Evolutionary conservation across 2,113 vertebrate species (phyloP), one percentile per base, ranked within the genome.

Genomic region (Pachypanchax playfairii): DNA sequence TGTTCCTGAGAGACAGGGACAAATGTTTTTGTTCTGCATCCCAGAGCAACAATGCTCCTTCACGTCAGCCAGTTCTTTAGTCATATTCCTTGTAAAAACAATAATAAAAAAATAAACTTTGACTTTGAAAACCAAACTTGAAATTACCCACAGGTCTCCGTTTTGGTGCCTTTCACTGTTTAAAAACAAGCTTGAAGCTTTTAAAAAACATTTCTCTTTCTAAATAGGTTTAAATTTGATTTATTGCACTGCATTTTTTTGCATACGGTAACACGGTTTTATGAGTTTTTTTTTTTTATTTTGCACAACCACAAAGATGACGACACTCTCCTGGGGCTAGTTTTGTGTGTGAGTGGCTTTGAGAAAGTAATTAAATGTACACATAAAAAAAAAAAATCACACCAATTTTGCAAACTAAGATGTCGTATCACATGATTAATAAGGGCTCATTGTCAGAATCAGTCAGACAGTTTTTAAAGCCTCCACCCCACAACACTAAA

Each of bases 1-100:
- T 39, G 39, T 42, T n/a, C 59, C 26, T 73, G 75, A 71, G 25
- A 39, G 72, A 70, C 65, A n/a, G n/a, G 52, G 51, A 41, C 69
- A 62, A 62, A 65, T 25, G 15, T 26, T 47, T 74, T 58, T 64
- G 44, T 52, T 54, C 50, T 48, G 7, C 0, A 50, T 68, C 14
- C 36, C 6, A 33, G 43, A 42, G 43, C n/a, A 64, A 57, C 8
- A 44, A 18, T 10, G 29, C 7, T 24, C 21, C 26, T 35, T 36
- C 31, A 44, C 28, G 11, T 18, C 57, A 36, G 38, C 17, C 35
- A 44, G 26, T 39, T 65, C 20, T 26, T 57, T 38, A 24, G 13
- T 39, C 29, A 55, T 24, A 36, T 11, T 21, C 11, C 20, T 48
- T 20, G 6, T 21, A 35, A 20, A 39, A 53, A 35, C 28, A 11